Evolutionary conservation across 2,888 invertebrate genomes (phyloP).

Genomic region (Chalcosyrphus nemorum): DNA sequence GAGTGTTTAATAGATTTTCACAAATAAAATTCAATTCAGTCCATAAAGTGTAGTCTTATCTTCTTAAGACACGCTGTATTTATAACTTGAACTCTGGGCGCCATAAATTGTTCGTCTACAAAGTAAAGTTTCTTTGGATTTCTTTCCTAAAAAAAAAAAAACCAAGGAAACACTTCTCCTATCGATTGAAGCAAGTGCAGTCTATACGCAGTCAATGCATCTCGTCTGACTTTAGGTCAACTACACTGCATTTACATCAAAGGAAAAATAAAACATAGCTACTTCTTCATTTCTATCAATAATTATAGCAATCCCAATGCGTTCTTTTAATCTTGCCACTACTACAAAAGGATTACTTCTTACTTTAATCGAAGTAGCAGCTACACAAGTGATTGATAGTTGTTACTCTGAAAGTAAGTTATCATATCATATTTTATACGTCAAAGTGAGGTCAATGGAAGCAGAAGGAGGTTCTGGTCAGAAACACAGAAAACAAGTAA

Average conservation of each 20-base stretch:
- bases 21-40: constrained; percentile 25
- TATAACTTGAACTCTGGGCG: constrained; percentile 38
- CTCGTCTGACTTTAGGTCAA: constrained; percentile 51
- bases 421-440: constrained; percentile 12
- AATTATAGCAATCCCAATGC: not conserved
- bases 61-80: constrained; percentile 1
- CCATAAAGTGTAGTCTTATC: constrained; percentile 28
- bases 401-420: constrained; percentile 5
- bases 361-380: not conserved
- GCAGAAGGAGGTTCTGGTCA: not conserved
- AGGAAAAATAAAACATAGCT: not conserved
- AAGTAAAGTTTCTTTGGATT: not conserved
- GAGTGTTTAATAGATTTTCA: constrained; percentile 26
- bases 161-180: constrained; percentile 1
- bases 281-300: constrained; percentile 19
- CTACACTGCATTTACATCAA: constrained; percentile 44
- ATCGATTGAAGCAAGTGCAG: not conserved
- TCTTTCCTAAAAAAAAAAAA: too few species aligned
- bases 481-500: too few species aligned
- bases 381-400: constrained; percentile 48
- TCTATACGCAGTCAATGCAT: constrained; percentile 42
- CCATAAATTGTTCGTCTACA: constrained; percentile 7
- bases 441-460: constrained; percentile 45
- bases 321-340: not conserved
- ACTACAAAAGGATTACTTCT: constrained; percentile 17